These are phyloP conservation scores for Manduca sexta DNA, from an alignment of 1,140 invertebrate species.

Conservation along the genomic window DNA sequence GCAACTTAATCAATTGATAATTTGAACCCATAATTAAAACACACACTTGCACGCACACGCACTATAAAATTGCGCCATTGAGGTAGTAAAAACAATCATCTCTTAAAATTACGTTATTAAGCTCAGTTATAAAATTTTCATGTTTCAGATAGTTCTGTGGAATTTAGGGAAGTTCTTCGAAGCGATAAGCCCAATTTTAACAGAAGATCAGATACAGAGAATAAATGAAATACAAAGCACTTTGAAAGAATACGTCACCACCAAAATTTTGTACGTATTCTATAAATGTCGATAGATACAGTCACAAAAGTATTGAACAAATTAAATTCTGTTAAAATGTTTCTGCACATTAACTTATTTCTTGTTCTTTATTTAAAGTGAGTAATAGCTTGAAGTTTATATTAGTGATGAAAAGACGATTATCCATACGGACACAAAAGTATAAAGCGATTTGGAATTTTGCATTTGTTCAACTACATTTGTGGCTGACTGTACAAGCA, in stretches of 20 bases:
- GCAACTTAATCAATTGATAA: neutral
- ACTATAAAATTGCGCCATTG: too few relatives aligned
- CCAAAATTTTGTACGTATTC: constrained; percentile 53
- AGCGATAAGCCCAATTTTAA: constrained; percentile 71
- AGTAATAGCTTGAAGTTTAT: too few relatives aligned
- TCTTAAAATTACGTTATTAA: too few relatives aligned
- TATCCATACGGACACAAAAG: too few relatives aligned
- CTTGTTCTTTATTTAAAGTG: neutral
- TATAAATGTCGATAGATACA: neutral
- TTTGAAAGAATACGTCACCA: constrained; percentile 41
- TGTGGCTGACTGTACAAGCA: too few relatives aligned
- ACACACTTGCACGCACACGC: too few relatives aligned
- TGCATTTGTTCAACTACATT: too few relatives aligned
- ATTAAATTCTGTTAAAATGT: neutral
- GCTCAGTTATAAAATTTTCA: too few relatives aligned
- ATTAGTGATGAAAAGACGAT: too few relatives aligned
- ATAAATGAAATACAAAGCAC: constrained; percentile 34
- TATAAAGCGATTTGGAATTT: too few relatives aligned
- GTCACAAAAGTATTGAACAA: neutral
- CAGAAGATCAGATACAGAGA: constrained; percentile 48
- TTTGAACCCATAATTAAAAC: too few relatives aligned
- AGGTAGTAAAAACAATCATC: too few relatives aligned
- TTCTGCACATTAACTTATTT: neutral
- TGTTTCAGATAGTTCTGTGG: constrained; percentile 73
- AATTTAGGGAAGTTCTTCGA: constrained; percentile 76